Evolutionary conservation across 2,113 vertebrate species (phyloP).

Genomic region (Trachemys scripta): DNA sequence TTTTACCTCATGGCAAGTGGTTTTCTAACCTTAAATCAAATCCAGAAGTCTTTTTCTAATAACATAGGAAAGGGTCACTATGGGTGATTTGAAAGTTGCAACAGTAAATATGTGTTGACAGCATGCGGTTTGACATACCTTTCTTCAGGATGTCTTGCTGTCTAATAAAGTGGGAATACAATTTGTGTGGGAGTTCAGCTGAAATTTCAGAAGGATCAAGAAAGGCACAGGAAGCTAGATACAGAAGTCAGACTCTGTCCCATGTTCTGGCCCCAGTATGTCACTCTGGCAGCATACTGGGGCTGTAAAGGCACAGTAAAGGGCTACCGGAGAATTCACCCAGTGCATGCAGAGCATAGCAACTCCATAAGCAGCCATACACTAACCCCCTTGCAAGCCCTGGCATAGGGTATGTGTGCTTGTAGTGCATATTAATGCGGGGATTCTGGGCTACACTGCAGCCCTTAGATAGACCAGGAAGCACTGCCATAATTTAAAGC

Average conservation of each 20-base stretch:
- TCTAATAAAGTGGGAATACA: accelerated
- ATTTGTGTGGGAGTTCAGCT: neutral
- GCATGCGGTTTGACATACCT: neutral
- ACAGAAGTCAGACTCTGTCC: neutral
- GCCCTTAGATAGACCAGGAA: constrained; percentile 64
- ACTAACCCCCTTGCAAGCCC: accelerated
- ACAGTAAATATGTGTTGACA: neutral
- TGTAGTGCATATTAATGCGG: accelerated
- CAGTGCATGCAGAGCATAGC: no score
- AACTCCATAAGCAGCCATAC: neutral
- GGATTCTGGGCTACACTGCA: constrained; percentile 2
- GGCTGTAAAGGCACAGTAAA: accelerated
- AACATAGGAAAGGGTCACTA: neutral
- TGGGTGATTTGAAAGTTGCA: neutral
- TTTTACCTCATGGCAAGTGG: neutral
- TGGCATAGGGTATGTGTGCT: accelerated
- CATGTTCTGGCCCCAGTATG: accelerated
- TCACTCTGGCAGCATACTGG: accelerated
- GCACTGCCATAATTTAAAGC: constrained; percentile 61
- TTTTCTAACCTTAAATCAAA: accelerated
- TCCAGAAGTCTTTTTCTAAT: neutral
- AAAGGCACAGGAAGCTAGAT: neutral
- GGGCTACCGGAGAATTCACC: neutral
- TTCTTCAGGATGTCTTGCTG: neutral
- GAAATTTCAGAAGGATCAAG: neutral